phyloP scores from a whole-genome alignment of 2,113 vertebrate species.

The Anser brachyrhynchus region DNA sequence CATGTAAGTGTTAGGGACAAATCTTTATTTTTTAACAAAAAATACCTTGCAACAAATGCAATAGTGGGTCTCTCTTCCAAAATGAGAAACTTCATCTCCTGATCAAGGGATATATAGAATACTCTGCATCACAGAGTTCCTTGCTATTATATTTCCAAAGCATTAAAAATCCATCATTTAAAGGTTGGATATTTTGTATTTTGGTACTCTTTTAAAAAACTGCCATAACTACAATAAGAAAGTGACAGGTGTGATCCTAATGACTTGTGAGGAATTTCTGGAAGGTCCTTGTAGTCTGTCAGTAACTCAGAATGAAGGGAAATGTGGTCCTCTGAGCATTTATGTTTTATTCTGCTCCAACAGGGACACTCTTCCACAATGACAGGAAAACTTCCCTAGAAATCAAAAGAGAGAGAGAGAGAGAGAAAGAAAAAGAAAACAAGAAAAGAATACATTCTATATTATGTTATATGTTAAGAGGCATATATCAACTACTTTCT shows the following conservation, averaged over 20 bases:
- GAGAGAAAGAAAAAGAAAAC: too few relatives aligned
- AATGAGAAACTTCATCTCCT: background rate
- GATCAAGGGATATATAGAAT: background rate
- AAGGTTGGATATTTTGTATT: background rate
- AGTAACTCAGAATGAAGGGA: background rate
- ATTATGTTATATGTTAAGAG: background rate
- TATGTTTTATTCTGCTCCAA: background rate
- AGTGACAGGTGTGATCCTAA: background rate
- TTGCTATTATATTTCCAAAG: background rate
- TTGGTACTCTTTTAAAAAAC: background rate
- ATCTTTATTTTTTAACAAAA: background rate
- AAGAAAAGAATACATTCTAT: background rate
- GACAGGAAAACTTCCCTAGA: background rate
- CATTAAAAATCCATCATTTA: background rate
- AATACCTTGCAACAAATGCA: background rate
- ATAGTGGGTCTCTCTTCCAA: background rate
- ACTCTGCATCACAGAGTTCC: background rate
- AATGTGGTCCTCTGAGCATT: background rate
- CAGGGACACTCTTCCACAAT: background rate
- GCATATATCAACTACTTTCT: background rate
- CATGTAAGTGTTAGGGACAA: background rate
- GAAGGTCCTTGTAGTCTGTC: background rate
- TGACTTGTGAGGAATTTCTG: background rate
- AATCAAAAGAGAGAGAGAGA: background rate
- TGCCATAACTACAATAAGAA: background rate